phyloP scores from a whole-genome alignment of 2,113 vertebrate species.

The Illadopsis cleaveri region DNA sequence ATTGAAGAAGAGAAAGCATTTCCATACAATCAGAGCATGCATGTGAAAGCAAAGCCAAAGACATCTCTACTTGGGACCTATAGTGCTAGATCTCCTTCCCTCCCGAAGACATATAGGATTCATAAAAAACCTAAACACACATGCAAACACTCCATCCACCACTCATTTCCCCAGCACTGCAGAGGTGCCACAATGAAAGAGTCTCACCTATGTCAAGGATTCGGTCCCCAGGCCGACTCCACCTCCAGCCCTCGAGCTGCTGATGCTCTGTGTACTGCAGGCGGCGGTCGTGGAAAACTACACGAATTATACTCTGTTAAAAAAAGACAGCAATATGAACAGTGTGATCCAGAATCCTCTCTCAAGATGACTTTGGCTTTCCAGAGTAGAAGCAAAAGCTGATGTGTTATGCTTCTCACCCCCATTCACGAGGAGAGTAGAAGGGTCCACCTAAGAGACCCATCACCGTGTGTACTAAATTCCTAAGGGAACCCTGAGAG shows the following conservation, averaged over 20 bases:
- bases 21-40: conserved; percentile 16
- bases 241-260: conserved; percentile 94
- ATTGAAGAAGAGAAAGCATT: conserved; percentile 65
- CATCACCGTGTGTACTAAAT: background rate
- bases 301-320: conserved; percentile 89
- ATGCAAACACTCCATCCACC: background rate
- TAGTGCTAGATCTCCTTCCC: background rate
- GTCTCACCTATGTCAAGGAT: conserved; percentile 91
- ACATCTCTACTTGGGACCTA: background rate
- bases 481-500: background rate
- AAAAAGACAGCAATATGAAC: conserved; percentile 8
- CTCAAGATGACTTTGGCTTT: background rate
- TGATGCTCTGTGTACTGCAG: conserved; percentile 94
- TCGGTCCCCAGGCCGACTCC: conserved; percentile 93
- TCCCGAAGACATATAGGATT: background rate
- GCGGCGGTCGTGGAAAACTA: conserved; percentile 92
- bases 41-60: background rate
- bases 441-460: conserved; percentile 8
- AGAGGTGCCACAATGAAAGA: background rate
- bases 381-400: conserved; percentile 18
- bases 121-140: background rate
- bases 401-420: background rate
- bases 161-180: background rate
- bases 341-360: background rate
- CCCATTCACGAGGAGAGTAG: background rate